Percentiles rank a stretch among this genome's conserved stretches.
phyloP scores from a whole-genome alignment of 2,888 invertebrate genomes.

The Epinotia nisella region DNA sequence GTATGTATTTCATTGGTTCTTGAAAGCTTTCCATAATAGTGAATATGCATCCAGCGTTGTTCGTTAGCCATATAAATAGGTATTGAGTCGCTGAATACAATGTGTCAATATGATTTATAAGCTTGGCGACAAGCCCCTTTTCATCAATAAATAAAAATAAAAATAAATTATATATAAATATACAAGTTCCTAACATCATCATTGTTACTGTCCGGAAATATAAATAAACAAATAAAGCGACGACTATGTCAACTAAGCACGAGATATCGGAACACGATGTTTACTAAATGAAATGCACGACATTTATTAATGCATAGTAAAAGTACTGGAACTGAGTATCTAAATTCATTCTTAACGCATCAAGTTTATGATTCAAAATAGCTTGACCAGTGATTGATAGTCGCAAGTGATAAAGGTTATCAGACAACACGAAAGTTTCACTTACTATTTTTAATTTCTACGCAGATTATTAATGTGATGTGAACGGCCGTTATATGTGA shows the following conservation, averaged over 20 bases:
- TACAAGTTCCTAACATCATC: no score
- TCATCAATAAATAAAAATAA: no score
- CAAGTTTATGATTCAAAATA: background rate
- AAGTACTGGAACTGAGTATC: background rate
- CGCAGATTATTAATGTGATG: background rate
- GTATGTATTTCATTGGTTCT: background rate
- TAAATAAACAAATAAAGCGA: conserved; percentile 4
- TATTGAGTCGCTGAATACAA: background rate
- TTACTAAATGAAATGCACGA: conserved; percentile 38
- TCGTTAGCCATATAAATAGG: background rate
- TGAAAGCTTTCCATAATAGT: background rate
- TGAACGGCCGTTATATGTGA: conserved; percentile 1
- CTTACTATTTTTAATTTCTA: conserved; percentile 40
- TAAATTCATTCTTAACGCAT: conserved; percentile 1
- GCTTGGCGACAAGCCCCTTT: no score
- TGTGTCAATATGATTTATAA: background rate
- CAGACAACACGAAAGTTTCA: conserved; percentile 20
- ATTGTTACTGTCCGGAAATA: conserved; percentile 11
- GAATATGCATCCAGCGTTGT: no score
- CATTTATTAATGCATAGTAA: conserved; percentile 27
- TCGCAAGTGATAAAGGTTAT: conserved; percentile 38
- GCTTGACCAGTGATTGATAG: conserved; percentile 2
- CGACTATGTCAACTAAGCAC: conserved; percentile 27
- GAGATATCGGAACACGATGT: conserved; percentile 27
- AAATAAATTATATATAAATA: no score